Conservation (phyloP, 2,113 vertebrate genomes). For the Campylomormyrus tamandua region DNA sequence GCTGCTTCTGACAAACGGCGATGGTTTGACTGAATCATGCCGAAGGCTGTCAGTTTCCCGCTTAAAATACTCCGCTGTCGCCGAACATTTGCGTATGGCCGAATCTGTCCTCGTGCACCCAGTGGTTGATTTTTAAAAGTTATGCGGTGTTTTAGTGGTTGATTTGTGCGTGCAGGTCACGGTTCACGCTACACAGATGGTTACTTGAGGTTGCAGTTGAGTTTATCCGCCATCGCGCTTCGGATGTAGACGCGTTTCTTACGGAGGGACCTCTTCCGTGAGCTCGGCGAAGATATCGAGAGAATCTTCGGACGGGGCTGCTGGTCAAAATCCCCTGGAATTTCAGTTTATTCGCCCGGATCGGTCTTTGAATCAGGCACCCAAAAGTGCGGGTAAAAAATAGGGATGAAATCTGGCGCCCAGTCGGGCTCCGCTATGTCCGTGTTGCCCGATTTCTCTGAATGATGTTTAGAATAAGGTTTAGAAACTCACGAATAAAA, state of each 20-base stretch:
- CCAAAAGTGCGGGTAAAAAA: background rate
- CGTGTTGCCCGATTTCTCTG: background rate
- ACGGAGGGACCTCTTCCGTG: background rate
- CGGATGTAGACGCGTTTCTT: background rate
- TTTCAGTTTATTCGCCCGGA: background rate
- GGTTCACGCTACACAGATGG: background rate
- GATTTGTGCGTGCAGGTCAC: background rate
- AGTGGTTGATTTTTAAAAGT: background rate
- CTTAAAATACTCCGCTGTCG: conserved; percentile 22
- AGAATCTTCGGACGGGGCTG: background rate
- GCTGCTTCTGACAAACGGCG: background rate
- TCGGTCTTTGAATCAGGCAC: background rate
- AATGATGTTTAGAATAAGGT: background rate
- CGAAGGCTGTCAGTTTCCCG: conserved; percentile 25
- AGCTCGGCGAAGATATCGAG: background rate
- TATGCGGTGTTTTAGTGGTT: background rate
- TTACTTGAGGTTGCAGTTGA: background rate
- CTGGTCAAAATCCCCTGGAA: background rate
- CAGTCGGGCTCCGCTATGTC: background rate
- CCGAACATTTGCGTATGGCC: background rate
- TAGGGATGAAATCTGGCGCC: background rate
- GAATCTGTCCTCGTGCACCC: background rate
- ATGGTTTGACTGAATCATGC: background rate
- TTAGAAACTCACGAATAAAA: background rate
- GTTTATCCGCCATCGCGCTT: background rate